Percentiles rank a stretch among this genome's conserved stretches.
Evolutionary conservation across 2,888 invertebrate genomes (phyloP).

Genomic region (Nezara viridula): DNA sequence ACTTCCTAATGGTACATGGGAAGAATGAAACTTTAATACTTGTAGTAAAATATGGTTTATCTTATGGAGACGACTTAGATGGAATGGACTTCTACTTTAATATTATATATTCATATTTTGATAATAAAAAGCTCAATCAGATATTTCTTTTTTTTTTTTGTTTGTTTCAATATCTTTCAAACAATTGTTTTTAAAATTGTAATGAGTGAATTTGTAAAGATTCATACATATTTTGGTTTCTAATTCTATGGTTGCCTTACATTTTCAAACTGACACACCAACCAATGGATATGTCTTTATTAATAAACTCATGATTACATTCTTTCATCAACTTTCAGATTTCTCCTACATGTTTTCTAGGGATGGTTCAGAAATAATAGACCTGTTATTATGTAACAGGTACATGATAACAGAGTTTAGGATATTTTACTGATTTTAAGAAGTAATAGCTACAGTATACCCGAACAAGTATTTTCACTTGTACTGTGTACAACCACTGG

Average conservation of each 20-base stretch:
- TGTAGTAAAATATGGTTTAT: background rate
- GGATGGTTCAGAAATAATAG: too few species aligned
- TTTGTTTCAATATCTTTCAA: background rate
- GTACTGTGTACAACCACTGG: too few species aligned
- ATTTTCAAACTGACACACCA: background rate
- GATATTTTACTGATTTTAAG: too few species aligned
- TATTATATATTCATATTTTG: background rate
- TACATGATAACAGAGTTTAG: too few species aligned
- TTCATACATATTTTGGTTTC: background rate
- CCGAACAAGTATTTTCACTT: too few species aligned
- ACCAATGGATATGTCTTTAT: background rate
- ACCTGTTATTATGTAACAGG: too few species aligned
- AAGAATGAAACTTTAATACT: background rate
- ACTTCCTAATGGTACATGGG: background rate
- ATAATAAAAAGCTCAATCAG: too few species aligned
- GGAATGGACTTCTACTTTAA: background rate
- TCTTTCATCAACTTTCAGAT: too few species aligned
- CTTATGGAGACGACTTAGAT: background rate
- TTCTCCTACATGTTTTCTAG: too few species aligned
- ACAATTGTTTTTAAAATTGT: background rate
- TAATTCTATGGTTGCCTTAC: background rate
- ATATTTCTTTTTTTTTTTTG: background rate
- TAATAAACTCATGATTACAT: too few species aligned
- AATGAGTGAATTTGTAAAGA: background rate
- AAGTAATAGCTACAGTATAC: too few species aligned